Percentiles rank a stretch among this genome's conserved stretches.
Evolutionary conservation across 1,140 invertebrate species (phyloP).

Genomic region (Euborellia annulipes): DNA sequence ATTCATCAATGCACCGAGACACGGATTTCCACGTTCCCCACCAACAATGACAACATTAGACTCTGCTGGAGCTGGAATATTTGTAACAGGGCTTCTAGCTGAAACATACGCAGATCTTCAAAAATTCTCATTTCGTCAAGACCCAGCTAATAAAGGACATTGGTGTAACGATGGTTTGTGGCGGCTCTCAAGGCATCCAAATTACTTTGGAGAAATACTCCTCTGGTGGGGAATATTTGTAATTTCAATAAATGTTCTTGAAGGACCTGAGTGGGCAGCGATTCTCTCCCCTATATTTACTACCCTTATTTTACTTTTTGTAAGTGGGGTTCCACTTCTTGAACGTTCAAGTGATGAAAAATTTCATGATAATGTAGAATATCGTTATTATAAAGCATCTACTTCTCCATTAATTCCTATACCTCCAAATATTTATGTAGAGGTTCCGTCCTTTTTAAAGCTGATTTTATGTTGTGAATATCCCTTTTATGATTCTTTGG

Average conservation of each 20-base stretch:
- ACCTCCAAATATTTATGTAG: conserved; percentile 64
- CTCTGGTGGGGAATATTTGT: conserved; percentile 90
- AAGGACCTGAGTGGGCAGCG: conserved; percentile 62
- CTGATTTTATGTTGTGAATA: conserved; percentile 73
- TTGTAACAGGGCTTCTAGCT: conserved; percentile 63
- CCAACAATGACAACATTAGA: conserved; percentile 68
- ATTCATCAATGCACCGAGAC: conserved; percentile 74
- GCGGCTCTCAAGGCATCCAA: conserved; percentile 80
- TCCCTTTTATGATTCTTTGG: conserved; percentile 63
- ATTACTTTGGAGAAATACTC: conserved; percentile 89
- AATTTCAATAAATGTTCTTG: conserved; percentile 71
- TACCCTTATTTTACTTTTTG: conserved; percentile 70
- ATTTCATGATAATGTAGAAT: conserved; percentile 67
- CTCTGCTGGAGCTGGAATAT: conserved; percentile 67
- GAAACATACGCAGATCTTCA: conserved; percentile 84
- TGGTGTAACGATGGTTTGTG: conserved; percentile 83
- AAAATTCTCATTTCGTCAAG: conserved; percentile 76
- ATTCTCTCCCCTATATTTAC: conserved; percentile 80
- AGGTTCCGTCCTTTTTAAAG: conserved; percentile 65
- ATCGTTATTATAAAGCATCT: conserved; percentile 68
- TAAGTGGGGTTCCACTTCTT: conserved; percentile 70
- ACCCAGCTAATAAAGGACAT: conserved; percentile 71
- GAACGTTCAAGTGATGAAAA: conserved; percentile 75
- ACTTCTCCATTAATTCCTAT: conserved; percentile 78
- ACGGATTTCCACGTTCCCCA: conserved; percentile 39